Evolutionary conservation across 2,113 vertebrate genomes (phyloP), one percentile per base, ranked within the genome.

Genomic region (Hoplias malabaricus): DNA sequence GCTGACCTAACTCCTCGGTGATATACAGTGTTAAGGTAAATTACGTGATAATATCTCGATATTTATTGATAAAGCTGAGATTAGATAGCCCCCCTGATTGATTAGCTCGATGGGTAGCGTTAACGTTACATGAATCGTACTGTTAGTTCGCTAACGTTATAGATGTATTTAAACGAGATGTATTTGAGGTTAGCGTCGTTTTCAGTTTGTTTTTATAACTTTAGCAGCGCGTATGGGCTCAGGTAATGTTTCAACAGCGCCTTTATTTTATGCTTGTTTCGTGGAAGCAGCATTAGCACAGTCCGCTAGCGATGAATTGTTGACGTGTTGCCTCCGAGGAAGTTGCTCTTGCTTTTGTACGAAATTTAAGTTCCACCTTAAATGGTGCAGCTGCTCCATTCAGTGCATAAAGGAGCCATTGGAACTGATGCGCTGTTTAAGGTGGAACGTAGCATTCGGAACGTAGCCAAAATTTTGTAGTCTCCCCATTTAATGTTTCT

Each of bases 281-380:
- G 3, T 54, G 34, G 48, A 12, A 27, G 21, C 21, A 31, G 3
- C 72, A 25, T 78, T 3, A 62, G 12, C 75, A 36, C 29, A 82
- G 65, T 69, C 54, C 57, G 42, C 62, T 76, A 75, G 79, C 36
- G 73, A 83, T 40, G 16, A 25, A 6, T 57, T 68, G 54, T 43
- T 53, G 67, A 80, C 65, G 71, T 69, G 65, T 69, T 50, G 31
- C 43, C 31, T 66, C 23, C 29, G 23, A n/a, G n/a, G n/a, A n/a
- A n/a, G n/a, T n/a, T n/a, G n/a, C n/a, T n/a, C n/a, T n/a, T n/a
- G n/a, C n/a, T n/a, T n/a, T n/a, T n/a, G n/a, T n/a, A n/a, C n/a
- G n/a, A n/a, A n/a, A n/a, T n/a, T n/a, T n/a, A n/a, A n/a, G n/a
- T n/a, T n/a, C n/a, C n/a, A n/a, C n/a, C n/a, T n/a, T n/a, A n/a